phyloP scores from a whole-genome alignment of 2,113 vertebrate species.

The Cyanoliseus patagonus region DNA sequence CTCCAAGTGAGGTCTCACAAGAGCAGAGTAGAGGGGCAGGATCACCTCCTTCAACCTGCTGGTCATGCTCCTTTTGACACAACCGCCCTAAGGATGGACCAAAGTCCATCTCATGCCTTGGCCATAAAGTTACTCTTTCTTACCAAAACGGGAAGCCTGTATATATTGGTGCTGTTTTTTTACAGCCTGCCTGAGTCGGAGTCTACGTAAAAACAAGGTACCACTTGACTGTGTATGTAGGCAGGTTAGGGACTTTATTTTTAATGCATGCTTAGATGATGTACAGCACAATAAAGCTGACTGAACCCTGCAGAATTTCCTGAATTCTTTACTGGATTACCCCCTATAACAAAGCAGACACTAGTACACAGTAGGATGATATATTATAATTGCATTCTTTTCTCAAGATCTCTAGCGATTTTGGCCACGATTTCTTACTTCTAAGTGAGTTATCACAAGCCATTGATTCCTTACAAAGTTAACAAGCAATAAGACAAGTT shows the following conservation, averaged over 20 bases:
- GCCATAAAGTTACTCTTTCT: background rate
- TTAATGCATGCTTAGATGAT: background rate
- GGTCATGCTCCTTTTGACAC: no score
- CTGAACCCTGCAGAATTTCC: background rate
- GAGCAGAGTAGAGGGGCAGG: no score
- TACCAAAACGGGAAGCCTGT: background rate
- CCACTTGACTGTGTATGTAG: background rate
- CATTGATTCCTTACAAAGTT: conserved; percentile 73
- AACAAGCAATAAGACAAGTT: conserved; percentile 72
- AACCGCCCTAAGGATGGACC: background rate
- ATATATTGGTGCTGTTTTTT: background rate
- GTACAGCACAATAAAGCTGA: background rate
- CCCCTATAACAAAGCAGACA: background rate
- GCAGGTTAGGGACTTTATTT: background rate
- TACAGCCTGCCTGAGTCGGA: background rate
- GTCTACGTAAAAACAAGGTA: background rate
- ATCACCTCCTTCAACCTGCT: no score
- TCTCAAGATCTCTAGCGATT: conserved; percentile 47
- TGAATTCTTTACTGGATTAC: background rate
- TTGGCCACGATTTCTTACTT: conserved; percentile 50
- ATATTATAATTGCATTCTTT: conserved; percentile 18
- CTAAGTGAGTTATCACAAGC: conserved; percentile 64
- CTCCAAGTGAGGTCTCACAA: no score
- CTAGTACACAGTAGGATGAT: background rate
- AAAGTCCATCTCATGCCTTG: background rate